Base-by-base conservation (phyloP, 2,888 invertebrate species). In the Stenchaetothrips biformis region DNA sequence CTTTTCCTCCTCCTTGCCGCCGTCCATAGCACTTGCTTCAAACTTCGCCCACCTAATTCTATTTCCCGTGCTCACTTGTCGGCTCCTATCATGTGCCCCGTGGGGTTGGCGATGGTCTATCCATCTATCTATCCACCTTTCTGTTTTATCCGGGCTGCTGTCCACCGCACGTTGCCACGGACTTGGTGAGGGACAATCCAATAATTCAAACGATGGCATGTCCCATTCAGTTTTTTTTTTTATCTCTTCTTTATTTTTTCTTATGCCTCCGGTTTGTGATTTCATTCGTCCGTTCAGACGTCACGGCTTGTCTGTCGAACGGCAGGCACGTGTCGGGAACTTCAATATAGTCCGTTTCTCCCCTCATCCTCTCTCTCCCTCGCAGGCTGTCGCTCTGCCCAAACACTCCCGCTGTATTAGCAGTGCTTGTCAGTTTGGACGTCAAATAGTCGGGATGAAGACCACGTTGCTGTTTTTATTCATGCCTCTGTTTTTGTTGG, bases 241-340 rank as follows among this genome's bases (percentile, higher is more conserved):
- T 25, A 6, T 4, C 37, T 37, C 37, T 1, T 37, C 37, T 37
- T 37, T 37, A 37, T 37, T 37, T 37, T 25, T 74, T 74, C 67
- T 21, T 74, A 74, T 74, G 25, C 25, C 25, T 74, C 11, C 25
- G 67, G 25, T 74, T 74, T 74, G 67, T 74, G 67, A 74, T 74
- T 74, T 74, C 67, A 25, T 74, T 74, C 67, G 67, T 25, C 21
- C 25, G 67, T 74, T 74, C 25, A 74, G 67, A 74, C 67, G 67
- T 74, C 67, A 74, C 67, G 67, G 67, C 67, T 21, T 74, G 67
- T 74, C 67, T 74, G 25, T 74, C 67, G 67, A 25, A 8, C 25
- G 67, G 67, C 67, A 74, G 67, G 67, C 67, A 74, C 67, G 67
- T 74, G 67, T 74, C 67, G 67, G 25, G 67, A 74, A 74, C 67